These are phyloP conservation scores for Genyomyrus donnyi DNA, from an alignment of 2,113 vertebrate genomes.

Conservation along the genomic window DNA sequence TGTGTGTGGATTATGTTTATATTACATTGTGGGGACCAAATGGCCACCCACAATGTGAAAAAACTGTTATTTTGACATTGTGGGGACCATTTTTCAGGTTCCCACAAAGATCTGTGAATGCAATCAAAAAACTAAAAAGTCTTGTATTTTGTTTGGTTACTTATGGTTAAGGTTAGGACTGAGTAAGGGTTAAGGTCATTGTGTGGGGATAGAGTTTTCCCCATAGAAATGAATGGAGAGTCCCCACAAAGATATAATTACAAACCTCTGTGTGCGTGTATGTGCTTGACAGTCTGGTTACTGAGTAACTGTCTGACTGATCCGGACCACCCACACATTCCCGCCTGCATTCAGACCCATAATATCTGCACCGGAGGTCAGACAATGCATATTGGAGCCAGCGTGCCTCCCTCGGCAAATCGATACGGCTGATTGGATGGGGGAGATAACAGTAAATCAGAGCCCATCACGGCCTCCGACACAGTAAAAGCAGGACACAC, in stretches of 20 bases:
- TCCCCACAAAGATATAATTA: too few relatives aligned
- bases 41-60: too few relatives aligned
- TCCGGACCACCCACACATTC: neutral
- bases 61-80: too few relatives aligned
- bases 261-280: neutral
- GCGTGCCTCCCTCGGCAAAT: neutral
- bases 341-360: neutral
- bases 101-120: too few relatives aligned
- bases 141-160: too few relatives aligned
- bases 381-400: neutral
- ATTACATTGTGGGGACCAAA: too few relatives aligned
- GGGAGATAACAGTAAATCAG: conserved; percentile 5
- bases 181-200: too few relatives aligned
- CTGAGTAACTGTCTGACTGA: neutral
- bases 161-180: too few relatives aligned
- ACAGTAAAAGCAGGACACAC: neutral
- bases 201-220: too few relatives aligned
- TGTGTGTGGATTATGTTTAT: neutral
- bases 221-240: too few relatives aligned
- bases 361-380: neutral
- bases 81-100: too few relatives aligned
- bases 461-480: neutral
- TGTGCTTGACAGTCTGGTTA: neutral
- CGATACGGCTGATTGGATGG: conserved; percentile 7
- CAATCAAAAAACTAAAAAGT: too few relatives aligned